Base-by-base conservation (phyloP, 2,797 vertebrate genomes). In the Pitangus sulphuratus region DNA sequence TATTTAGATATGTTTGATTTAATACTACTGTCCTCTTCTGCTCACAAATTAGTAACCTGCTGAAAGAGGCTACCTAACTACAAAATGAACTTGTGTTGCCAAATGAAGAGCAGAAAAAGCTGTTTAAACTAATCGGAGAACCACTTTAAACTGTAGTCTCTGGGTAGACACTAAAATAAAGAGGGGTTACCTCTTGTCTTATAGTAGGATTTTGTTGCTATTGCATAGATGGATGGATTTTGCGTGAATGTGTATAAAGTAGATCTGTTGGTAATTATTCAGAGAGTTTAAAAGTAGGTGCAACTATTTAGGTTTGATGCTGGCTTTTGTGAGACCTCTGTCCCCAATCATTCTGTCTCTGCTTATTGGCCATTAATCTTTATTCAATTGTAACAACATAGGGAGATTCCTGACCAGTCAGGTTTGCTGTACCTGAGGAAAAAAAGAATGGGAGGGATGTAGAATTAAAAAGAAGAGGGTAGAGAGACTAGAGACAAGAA, bases 1-100 rank as follows among this genome's bases (percentile, higher is more conserved):
- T 84, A 86, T 87, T 95, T 90, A 86, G 68, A 70, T 87, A 79
- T 17, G 12, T 87, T 89, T 95, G 87, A 90, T 91, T 82, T 92
- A 96, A 62, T 35, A 31, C 39, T 54, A 35, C 47, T 87, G 51
- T 81, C 28, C 26, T 81, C 66, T 69, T 30, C 82, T 95, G n/a
- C 18, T 79, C 84, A 66, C 64, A 85, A 81, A 89, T 74, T 80
- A 87, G 47, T 87, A 86, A 89, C 45, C 56, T 93, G 50, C 81
- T 96, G 77, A 84, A 44, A 26, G 33, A 87, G 58, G 35, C 45
- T 70, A 42, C 57, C 12, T 42, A 71, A 74, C 16, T 17, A 88
- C 81, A 90, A 70, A 71, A 93, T 86, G 37, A 78, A 56, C 87
- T 90, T 92, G 24, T 79, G 60, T 57, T 94, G 31, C 54, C 37